Evolutionary conservation across 2,113 vertebrate genomes (phyloP).

Genomic region (Alosa alosa): DNA sequence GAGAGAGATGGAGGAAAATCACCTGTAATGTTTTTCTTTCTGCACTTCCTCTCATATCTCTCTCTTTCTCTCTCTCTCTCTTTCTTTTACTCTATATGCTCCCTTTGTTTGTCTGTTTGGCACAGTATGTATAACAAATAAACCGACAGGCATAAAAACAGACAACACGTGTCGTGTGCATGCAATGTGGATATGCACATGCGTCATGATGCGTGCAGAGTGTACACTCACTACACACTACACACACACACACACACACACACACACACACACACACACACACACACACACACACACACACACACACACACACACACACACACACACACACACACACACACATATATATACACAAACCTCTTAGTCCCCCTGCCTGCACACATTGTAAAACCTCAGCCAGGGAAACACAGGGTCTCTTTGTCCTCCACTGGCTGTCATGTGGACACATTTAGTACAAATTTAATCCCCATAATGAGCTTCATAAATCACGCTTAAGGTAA

Average conservation of each 20-base stretch:
- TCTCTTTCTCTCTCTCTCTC: not conserved
- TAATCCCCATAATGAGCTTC: conserved; percentile 26
- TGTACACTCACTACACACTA: not conserved
- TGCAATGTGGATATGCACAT: not conserved
- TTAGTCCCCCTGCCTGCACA: not conserved
- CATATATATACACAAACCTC: not conserved
- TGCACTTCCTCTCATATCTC: not conserved
- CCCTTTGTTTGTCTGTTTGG: not conserved
- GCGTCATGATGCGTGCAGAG: not conserved
- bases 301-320: conserved; percentile 20
- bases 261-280: not conserved
- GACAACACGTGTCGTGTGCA: not conserved
- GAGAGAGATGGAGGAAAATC: not conserved
- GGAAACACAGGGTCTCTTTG: conserved; percentile 27
- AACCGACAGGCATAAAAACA: not conserved
- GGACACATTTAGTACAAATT: conserved; percentile 31
- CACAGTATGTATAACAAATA: not conserved
- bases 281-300: conserved; percentile 3
- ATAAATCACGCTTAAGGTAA: conserved; percentile 22
- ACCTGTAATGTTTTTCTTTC: not conserved
- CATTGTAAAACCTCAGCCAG: not conserved
- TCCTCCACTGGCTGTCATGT: not conserved
- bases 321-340: not conserved
- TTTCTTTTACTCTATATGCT: not conserved
- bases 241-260: not conserved